A percentile compares a stretch with the other conserved stretches of the same genome.
Evolutionary conservation across 1,140 invertebrate genomes (phyloP).

Genomic region (Bombus pyrosoma): DNA sequence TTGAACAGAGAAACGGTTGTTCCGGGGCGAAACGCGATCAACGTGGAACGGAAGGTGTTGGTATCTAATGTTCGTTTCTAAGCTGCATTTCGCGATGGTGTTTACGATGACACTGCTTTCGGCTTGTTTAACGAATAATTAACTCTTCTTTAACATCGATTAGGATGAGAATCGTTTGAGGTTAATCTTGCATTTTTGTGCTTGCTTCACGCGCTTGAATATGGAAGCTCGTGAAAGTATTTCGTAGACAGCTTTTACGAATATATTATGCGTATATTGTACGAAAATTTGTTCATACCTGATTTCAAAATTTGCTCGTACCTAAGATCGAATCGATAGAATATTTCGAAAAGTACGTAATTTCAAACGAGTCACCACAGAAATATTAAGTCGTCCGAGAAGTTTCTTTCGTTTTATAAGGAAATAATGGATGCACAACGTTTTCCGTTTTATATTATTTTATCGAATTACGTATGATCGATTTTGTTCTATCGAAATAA

Average conservation of each 20-base stretch:
- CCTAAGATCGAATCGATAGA: no score
- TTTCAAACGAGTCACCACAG: background rate
- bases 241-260: no score
- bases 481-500: no score
- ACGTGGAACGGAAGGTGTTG: background rate
- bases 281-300: no score
- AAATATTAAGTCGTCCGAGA: no score
- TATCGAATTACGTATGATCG: no score
- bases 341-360: background rate
- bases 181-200: background rate
- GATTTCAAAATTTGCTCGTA: no score
- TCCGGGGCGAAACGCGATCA: background rate
- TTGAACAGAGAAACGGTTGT: background rate
- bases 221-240: background rate
- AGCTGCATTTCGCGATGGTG: slow-evolving; percentile 9
- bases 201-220: background rate
- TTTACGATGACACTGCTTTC: background rate
- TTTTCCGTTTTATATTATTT: no score
- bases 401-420: no score
- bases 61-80: slow-evolving; percentile 38
- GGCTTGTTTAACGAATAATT: background rate
- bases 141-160: background rate
- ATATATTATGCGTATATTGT: no score
- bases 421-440: no score
- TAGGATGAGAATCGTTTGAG: background rate